Percentiles rank a stretch among this genome's conserved stretches.
Evolutionary conservation across 2,888 invertebrate genomes (phyloP).

Genomic region (Megamerina dolium): DNA sequence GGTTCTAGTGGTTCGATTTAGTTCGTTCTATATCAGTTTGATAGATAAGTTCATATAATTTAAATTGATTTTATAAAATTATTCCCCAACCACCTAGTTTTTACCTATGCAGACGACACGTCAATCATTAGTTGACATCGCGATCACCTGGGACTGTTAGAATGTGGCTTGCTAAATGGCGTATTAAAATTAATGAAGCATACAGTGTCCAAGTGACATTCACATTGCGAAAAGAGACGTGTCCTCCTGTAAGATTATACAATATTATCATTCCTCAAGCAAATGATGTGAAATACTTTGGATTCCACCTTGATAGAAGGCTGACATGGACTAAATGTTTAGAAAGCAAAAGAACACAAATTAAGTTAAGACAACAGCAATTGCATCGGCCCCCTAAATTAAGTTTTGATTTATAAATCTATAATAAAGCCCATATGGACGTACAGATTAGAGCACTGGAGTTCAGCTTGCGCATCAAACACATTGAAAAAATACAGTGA

Average conservation of each 20-base stretch:
- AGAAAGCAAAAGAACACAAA: neutral
- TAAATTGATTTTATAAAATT: too few relatives aligned
- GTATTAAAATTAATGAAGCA: neutral
- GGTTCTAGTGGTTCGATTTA: too few relatives aligned
- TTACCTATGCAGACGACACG: too few relatives aligned
- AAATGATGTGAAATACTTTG: neutral
- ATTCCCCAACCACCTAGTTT: too few relatives aligned
- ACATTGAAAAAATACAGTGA: neutral
- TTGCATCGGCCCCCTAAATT: neutral
- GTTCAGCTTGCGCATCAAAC: neutral
- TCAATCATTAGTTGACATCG: conserved; percentile 8
- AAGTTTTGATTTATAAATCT: neutral
- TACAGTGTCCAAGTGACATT: neutral
- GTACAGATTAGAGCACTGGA: neutral
- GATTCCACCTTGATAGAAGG: neutral
- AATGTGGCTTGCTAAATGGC: conserved; percentile 2
- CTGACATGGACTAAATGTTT: neutral
- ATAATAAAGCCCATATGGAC: neutral
- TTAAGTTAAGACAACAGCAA: neutral
- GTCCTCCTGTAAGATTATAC: neutral
- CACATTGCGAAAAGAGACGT: neutral
- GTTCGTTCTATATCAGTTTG: too few relatives aligned
- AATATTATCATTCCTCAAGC: conserved; percentile 1
- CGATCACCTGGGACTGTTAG: conserved; percentile 11
- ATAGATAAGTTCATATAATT: too few relatives aligned